Conservation (phyloP, 1,140 invertebrate genomes). For the Aphaenogaster rudis region DNA sequence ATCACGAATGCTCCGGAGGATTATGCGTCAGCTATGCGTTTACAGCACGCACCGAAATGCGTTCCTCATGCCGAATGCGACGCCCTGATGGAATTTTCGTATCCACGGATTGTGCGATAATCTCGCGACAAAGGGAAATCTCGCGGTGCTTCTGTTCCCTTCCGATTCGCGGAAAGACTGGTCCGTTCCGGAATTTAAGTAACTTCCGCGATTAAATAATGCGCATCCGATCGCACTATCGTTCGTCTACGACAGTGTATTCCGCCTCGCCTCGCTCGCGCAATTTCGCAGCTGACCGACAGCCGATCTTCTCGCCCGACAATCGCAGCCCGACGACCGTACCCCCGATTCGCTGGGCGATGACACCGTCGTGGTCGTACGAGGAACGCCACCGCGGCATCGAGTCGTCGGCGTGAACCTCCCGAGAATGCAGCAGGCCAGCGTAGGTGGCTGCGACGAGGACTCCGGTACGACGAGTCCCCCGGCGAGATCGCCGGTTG, state of each 20-base stretch:
- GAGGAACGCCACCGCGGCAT: slow-evolving; percentile 36
- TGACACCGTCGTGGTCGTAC: slow-evolving; percentile 20
- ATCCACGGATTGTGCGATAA: neutral
- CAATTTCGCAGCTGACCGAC: neutral
- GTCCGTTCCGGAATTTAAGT: neutral
- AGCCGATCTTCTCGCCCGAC: neutral
- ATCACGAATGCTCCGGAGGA: slow-evolving; percentile 29
- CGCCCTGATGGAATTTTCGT: slow-evolving; percentile 28
- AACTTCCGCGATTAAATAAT: slow-evolving; percentile 35
- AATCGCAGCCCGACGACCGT: neutral
- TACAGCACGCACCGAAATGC: neutral
- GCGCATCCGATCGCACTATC: neutral
- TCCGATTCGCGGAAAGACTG: neutral
- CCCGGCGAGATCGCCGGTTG: slow-evolving; percentile 42
- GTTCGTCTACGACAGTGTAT: neutral
- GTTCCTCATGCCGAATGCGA: slow-evolving; percentile 1
- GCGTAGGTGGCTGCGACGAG: slow-evolving; percentile 74
- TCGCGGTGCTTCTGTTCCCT: neutral
- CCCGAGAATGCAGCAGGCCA: slow-evolving; percentile 79
- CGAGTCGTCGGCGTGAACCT: slow-evolving; percentile 50
- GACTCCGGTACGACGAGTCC: slow-evolving; percentile 41
- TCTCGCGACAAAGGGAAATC: neutral
- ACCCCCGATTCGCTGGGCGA: neutral
- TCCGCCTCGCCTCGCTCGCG: neutral
- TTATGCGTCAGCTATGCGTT: slow-evolving; percentile 29